Evolutionary conservation across 35 echinoderm and acorn worm genomes (phyloP), one percentile per base, ranked within the genome.

Genomic region (Strongylocentrotus purpuratus): DNA sequence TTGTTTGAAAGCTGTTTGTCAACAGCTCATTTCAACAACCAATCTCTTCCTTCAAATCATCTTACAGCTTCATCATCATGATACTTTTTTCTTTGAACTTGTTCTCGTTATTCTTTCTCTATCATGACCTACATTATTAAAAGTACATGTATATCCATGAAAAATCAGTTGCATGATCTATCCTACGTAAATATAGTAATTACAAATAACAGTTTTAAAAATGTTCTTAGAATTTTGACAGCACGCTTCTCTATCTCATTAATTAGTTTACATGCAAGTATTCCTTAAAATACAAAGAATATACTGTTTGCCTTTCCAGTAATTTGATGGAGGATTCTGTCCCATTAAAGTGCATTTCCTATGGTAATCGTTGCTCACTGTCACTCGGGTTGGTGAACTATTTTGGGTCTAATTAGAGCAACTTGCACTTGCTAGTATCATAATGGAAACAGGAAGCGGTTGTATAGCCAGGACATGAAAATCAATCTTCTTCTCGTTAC

Each of bases 401-500:
- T 78, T 78, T 71, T 28, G 20, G 7, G 20, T 78, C 65, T 22
- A 78, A 78, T 78, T 78, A n/a, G 65, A 78, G 65, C 65, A 78
- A 78, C 65, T 78, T 78, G 65, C 12, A 4, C 87, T 46, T 22
- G 87, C 28, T 33, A 13, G 9, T 46, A 41, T 88, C 32, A 55
- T 92, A 22, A 92, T 46, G 20, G 55, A 52, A 55, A 92, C 89
- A 91, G 89, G 89, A 91, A 91, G 89, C 46, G 35, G 89, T 11
- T 11, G 25, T 12, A 91, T 31, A 91, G 33, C 89, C 46, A 91
- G 18, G 89, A 91, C 89, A 91, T 91, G 89, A 28, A 33, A 91
- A 91, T 25, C 33, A 45, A 47, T 91, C 33, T 35, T 55, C 11
- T 55, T 55, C 50, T 55, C 50, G 50, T 55, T 55, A 55, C 50